Percentiles rank a stretch among this genome's conserved stretches.
phyloP scores from a whole-genome alignment of 2,113 vertebrate species.

The Heptranchias perlo region DNA sequence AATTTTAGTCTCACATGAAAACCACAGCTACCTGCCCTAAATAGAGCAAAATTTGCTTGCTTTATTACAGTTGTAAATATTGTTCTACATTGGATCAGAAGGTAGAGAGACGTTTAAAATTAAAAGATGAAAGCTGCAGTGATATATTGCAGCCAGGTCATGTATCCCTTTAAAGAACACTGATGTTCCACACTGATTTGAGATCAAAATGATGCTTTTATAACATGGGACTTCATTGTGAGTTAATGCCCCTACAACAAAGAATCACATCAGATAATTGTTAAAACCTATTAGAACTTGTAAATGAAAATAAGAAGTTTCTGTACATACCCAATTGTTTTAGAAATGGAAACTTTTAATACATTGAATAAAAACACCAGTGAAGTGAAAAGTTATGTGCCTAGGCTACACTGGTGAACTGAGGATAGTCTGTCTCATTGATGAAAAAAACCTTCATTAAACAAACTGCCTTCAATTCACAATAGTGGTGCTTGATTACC shows the following conservation, averaged over 20 bases:
- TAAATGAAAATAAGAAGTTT: not conserved
- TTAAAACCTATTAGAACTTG: not conserved
- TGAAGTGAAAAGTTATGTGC: not conserved
- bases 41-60: not conserved
- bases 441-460: not conserved
- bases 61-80: not conserved
- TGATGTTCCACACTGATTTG: not conserved
- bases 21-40: not conserved
- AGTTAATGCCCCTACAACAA: not conserved
- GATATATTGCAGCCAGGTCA: not conserved
- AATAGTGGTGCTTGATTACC: not conserved
- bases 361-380: not conserved
- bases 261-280: not conserved
- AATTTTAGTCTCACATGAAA: not conserved
- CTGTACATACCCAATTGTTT: not conserved
- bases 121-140: not conserved
- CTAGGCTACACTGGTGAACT: not conserved
- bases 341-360: not conserved
- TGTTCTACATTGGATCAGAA: not conserved
- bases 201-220: not conserved
- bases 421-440: not conserved
- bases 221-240: not conserved
- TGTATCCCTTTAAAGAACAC: not conserved
- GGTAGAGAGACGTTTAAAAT: not conserved
- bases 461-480: not conserved